phyloP scores from a whole-genome alignment of 2,113 vertebrate species.

The Parus major region DNA sequence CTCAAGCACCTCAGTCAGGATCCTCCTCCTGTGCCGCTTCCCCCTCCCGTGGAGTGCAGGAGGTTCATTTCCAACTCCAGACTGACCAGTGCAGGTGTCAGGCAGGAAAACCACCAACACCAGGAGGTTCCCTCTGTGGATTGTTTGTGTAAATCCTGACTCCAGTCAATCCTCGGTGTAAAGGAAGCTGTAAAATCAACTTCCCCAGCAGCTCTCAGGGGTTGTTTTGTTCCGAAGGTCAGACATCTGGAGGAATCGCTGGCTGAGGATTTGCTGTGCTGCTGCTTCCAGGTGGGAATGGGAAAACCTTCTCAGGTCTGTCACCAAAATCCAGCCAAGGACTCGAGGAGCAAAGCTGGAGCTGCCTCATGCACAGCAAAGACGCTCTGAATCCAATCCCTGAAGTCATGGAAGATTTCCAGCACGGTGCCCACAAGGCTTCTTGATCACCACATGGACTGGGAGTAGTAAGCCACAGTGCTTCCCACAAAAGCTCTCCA shows the following conservation, averaged over 20 bases:
- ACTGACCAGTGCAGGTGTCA: neutral
- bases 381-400: fast-evolving
- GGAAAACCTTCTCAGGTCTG: neutral
- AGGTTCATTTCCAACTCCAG: neutral
- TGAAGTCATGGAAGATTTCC: neutral
- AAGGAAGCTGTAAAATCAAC: neutral
- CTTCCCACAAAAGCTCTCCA: neutral
- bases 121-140: neutral
- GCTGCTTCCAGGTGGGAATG: neutral
- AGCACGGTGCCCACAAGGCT: neutral
- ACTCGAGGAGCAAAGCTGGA: neutral
- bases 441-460: neutral
- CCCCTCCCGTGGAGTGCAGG: fast-evolving
- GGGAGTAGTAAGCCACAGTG: fast-evolving
- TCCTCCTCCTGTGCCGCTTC: neutral
- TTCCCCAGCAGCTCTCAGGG: neutral
- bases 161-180: fast-evolving
- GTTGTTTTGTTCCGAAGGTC: neutral
- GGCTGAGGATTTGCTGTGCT: neutral
- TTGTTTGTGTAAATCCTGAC: neutral
- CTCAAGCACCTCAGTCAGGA: fast-evolving
- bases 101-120: neutral
- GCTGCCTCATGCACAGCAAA: neutral
- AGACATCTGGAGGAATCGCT: fast-evolving
- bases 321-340: neutral